Base-by-base conservation (phyloP, 2,113 vertebrate genomes). In the Datnioides undecimradiatus region DNA sequence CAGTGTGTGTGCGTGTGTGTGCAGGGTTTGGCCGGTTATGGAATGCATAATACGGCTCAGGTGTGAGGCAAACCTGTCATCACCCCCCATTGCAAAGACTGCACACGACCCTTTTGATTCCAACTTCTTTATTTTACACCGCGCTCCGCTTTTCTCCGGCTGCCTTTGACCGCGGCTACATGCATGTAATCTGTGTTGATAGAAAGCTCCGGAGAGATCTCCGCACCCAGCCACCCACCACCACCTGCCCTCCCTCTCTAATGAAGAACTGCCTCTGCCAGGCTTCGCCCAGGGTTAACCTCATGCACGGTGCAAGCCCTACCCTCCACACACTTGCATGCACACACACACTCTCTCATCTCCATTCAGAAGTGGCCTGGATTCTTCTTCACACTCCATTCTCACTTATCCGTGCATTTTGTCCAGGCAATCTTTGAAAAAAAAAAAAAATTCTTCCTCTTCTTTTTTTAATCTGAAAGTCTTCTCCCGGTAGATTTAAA, bases 141-240 rank as follows among this genome's bases (percentile, higher is more conserved):
- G n/a, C n/a, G n/a, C 41, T 48, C 55, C 38, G 64, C 76, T 63
- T 73, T 84, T 70, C 62, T 57, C 11, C 48, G 2, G 31, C 59
- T 81, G 59, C 38, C 79, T 88, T 85, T 84, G 85, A 86, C 58
- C 52, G 40, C 51, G 3, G 25, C 82, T 72, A 89, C 91, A 89
- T 84, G 92, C 90, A 87, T 92, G 91, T 91, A 91, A 93, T 91
- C 87, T 90, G 87, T 75, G 68, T 89, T 92, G 92, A 91, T 88
- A 78, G 90, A 92, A 91, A 80, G 76, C 83, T 86, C 77, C 7
- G 29, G 25, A 73, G 57, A 88, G 86, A 92, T 89, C 77, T 87
- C 38, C 83, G 58, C 72, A 31, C 46, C 52, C 31, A n/a, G n/a
- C n/a, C n/a, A n/a, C 34, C 72, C 58, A 5, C n/a, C 19, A 16